These are phyloP conservation scores for Brenthis hecate DNA, from an alignment of 2,888 invertebrate genomes.

Conservation along the genomic window DNA sequence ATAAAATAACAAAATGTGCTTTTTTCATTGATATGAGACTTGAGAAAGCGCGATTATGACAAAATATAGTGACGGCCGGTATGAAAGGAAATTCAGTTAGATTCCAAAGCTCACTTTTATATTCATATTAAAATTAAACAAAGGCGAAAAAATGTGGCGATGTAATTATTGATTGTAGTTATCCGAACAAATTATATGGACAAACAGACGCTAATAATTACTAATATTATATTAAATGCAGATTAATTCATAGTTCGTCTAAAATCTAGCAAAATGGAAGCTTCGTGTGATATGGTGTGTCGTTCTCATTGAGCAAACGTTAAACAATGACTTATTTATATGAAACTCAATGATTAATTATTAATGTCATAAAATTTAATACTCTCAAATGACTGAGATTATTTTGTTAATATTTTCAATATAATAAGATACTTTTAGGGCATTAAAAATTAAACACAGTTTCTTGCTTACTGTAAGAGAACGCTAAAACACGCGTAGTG, in stretches of 20 bases:
- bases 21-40: too few species aligned
- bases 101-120: too few species aligned
- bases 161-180: too few species aligned
- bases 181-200: constrained; percentile 2
- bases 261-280: constrained; percentile 60
- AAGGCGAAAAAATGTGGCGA: too few species aligned
- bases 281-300: constrained; percentile 58
- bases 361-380: constrained; percentile 9
- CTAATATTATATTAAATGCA: constrained; percentile 35
- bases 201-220: constrained; percentile 13
- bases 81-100: too few species aligned
- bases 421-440: constrained; percentile 5
- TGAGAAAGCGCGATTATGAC: too few species aligned
- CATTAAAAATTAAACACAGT: constrained; percentile 3
- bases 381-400: not conserved
- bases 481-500: constrained; percentile 20
- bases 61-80: too few species aligned
- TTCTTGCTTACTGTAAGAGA: constrained; percentile 11
- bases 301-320: constrained; percentile 57
- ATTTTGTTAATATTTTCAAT: not conserved
- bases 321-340: constrained; percentile 11
- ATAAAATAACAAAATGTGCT: too few species aligned
- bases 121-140: too few species aligned
- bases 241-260: constrained; percentile 40
- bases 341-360: constrained; percentile 6